Evolutionary conservation across 2,888 invertebrate species (phyloP).

Genomic region (Heliconius ethilla): DNA sequence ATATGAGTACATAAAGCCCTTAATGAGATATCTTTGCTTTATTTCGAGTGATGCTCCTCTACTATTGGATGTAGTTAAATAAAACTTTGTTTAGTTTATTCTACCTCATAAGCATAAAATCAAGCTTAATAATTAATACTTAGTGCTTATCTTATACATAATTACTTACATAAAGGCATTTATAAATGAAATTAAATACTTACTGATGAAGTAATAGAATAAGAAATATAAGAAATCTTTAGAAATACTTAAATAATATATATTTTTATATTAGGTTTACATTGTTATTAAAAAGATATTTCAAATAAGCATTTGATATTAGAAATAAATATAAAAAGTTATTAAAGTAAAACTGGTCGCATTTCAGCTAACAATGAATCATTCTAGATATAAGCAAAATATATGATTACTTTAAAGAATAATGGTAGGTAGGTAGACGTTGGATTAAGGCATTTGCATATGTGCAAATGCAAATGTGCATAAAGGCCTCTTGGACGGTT

Average conservation of each 20-base stretch:
- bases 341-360: background rate
- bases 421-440: background rate
- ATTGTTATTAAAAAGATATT: no score
- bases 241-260: background rate
- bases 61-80: background rate
- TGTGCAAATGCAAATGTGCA: conserved; percentile 25
- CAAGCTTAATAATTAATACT: background rate
- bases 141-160: background rate
- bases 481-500: conserved; percentile 25
- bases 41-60: background rate
- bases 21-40: conserved; percentile 7
- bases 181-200: background rate
- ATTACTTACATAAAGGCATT: background rate
- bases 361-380: background rate
- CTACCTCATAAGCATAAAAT: conserved; percentile 2
- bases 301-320: no score
- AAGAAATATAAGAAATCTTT: background rate
- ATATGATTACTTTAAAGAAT: conserved; percentile 16
- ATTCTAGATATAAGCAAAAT: background rate
- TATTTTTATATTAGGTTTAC: background rate
- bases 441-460: conserved; percentile 24
- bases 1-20: background rate
- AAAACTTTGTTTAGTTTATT: background rate
- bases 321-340: no score
- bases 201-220: background rate